Percentiles rank a stretch among this genome's conserved stretches.
phyloP scores from a whole-genome alignment of 2,797 vertebrate species.

The Muscicapa striata region DNA sequence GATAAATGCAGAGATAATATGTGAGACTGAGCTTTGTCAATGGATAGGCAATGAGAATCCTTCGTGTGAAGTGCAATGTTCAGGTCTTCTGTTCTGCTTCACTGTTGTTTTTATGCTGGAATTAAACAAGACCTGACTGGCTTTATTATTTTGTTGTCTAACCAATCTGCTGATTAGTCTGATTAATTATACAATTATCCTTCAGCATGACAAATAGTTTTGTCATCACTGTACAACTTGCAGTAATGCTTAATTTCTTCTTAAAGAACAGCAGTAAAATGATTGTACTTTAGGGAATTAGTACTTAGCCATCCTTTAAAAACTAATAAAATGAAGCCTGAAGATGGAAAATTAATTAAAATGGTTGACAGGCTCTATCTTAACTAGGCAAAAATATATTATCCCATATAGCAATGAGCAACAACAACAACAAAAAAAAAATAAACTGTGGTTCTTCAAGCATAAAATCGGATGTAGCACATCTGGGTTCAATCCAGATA shows the following conservation, averaged over 20 bases:
- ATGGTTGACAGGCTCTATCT: background rate
- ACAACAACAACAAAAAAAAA: background rate
- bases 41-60: background rate
- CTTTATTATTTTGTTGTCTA: conserved; percentile 45
- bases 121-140: conserved; percentile 54
- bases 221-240: conserved; percentile 9
- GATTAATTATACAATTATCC: conserved; percentile 54
- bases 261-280: background rate
- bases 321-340: conserved; percentile 26
- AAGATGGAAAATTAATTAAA: conserved; percentile 48
- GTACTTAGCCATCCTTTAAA: conserved; percentile 28
- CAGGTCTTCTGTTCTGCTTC: background rate
- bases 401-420: background rate
- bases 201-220: conserved; percentile 36
- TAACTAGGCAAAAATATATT: conserved; percentile 22
- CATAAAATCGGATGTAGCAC: background rate
- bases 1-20: background rate
- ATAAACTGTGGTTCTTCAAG: background rate
- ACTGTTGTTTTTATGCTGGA: conserved; percentile 20
- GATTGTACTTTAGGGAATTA: conserved; percentile 25
- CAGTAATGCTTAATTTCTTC: conserved; percentile 24
- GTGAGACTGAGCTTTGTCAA: background rate
- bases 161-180: conserved; percentile 44
- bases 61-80: background rate
- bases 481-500: background rate